Conservation (phyloP, 30 jellyfish, hydroid and myxozoan genomes). For the Pelagia noctiluca region DNA sequence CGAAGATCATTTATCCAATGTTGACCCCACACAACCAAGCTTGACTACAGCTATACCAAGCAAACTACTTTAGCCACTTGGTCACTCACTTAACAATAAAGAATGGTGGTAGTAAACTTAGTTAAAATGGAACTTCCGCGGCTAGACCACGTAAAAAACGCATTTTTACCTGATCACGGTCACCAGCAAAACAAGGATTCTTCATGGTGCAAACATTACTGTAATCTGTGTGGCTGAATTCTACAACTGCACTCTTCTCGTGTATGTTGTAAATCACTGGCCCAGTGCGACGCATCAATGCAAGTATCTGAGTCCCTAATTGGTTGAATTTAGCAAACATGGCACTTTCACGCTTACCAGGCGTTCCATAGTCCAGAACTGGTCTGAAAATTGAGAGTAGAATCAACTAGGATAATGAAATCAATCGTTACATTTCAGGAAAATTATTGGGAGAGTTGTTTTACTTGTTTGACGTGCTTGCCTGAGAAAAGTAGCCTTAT, state of each 20-base stretch:
- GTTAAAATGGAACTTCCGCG: too few species aligned
- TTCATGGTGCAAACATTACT: conserved; percentile 88
- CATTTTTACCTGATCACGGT: conserved; percentile 85
- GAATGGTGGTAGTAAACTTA: too few species aligned
- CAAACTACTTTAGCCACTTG: too few species aligned
- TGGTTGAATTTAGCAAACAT: conserved; percentile 92
- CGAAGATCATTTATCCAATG: too few species aligned
- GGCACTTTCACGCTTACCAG: conserved; percentile 74
- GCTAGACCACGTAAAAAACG: background rate
- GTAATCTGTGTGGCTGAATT: conserved; percentile 70
- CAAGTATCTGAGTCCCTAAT: conserved; percentile 75
- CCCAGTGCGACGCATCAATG: conserved; percentile 80
- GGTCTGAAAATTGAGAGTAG: conserved; percentile 29
- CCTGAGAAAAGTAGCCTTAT: too few species aligned
- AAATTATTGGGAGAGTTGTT: too few species aligned
- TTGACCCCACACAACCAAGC: too few species aligned
- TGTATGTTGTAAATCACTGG: conserved; percentile 78
- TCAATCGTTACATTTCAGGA: too few species aligned
- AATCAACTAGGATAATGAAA: background rate
- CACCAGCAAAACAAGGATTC: conserved; percentile 94
- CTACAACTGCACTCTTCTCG: conserved; percentile 19
- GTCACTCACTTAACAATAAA: too few species aligned
- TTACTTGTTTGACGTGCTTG: too few species aligned
- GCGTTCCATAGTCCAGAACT: conserved; percentile 51
- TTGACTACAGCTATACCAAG: too few species aligned